Base-by-base conservation (phyloP, 92 coral and sea anemone species). In the Anthopleura xanthogrammica region DNA sequence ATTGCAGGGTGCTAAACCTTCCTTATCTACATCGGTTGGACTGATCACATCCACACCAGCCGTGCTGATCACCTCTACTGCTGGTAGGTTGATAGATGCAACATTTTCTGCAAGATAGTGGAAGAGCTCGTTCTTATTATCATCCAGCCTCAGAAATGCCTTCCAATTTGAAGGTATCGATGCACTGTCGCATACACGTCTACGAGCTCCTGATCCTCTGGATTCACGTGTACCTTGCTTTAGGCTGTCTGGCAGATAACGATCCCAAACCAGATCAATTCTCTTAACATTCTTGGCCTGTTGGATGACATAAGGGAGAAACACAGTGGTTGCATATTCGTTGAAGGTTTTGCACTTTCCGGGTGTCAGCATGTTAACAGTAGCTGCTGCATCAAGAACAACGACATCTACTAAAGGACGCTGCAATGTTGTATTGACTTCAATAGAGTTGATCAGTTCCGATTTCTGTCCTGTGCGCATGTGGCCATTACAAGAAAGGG, bases 321-420 rank as follows among this genome's bases (percentile, higher is more conserved):
- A 85, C 54, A 81, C 77, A 23, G 80, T 80, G 70, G 79, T 83
- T 48, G 90, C 85, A 74, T 86, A 89, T 43, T 89, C 84, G 60
- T 77, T 56, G 68, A 83, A 87, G 87, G 88, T 79, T 78, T 87
- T 86, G 81, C 75, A 83, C 43, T 83, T 82, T 72, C 85, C 87
- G 80, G 90, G 90, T 42, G 78, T 39, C 57, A 86, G 72, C 92
- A 89, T 77, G 80, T 80, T 85, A 3, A 89, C 86, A 46, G 77
- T 54, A 39, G 75, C 89, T 79, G 89, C 81, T 29, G 83, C 90
- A 83, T 86, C 90, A 17, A 83, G 79, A 65, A 90, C 75, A 40
- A 75, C n/a, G n/a, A 43, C 92, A 78, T 90, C 90, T 56, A 86
- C 90, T 57, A 68, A 78, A 66, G 93, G 90, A 57, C 79, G 62